A percentile compares a stretch with the other conserved stretches of the same genome.
Evolutionary conservation across 2,113 vertebrate genomes (phyloP).

Genomic region (Sylvilagus bachmani): DNA sequence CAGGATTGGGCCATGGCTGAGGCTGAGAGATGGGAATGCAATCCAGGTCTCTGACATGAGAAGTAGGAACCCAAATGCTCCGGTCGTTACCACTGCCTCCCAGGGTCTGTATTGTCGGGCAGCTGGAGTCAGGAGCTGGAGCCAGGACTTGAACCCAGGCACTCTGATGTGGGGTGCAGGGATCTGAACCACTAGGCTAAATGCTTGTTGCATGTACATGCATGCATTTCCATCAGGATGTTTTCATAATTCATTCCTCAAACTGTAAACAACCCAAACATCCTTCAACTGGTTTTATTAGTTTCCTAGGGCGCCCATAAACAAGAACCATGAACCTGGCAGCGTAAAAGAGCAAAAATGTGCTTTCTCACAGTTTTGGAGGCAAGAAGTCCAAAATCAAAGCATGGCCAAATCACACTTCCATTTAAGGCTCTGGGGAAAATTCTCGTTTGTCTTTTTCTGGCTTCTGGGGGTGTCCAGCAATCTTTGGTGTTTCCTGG

Average conservation of each 20-base stretch:
- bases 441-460: not conserved
- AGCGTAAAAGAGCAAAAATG: not conserved
- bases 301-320: not conserved
- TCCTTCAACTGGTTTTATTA: not conserved
- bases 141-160: too few species aligned
- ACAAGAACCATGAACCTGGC: not conserved
- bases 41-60: too few species aligned
- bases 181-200: too few species aligned
- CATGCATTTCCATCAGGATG: not conserved
- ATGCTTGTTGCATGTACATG: not conserved
- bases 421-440: not conserved
- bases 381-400: not conserved
- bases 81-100: too few species aligned
- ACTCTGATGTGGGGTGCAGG: too few species aligned
- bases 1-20: too few species aligned
- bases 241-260: not conserved
- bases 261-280: not conserved
- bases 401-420: too few species aligned
- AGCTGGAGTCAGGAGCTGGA: too few species aligned
- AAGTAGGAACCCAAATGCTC: too few species aligned
- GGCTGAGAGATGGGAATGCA: too few species aligned
- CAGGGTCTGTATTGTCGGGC: too few species aligned
- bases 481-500: not conserved
- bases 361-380: not conserved
- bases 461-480: not conserved